Conservation (phyloP, 2,888 invertebrate genomes). For the Steinernema hermaphroditum region DNA sequence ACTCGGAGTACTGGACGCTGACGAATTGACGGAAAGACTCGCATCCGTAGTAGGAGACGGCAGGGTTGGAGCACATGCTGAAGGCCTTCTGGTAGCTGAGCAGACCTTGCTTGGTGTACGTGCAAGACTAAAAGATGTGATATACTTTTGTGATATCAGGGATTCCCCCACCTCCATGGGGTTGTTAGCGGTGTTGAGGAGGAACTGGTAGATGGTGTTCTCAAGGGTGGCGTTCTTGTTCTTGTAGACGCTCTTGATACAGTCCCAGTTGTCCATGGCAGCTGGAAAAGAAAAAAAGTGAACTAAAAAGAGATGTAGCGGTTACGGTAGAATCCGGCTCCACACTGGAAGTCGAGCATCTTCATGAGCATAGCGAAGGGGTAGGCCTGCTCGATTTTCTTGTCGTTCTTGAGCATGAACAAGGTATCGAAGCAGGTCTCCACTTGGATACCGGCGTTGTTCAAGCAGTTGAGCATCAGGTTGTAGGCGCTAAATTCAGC, state of each 20-base stretch:
- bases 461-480: constrained; percentile 43
- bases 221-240: constrained; percentile 44
- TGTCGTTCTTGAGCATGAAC: constrained; percentile 20
- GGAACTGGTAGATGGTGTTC: constrained; percentile 43
- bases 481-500: constrained; percentile 43
- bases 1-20: constrained; percentile 36
- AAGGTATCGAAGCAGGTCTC: constrained; percentile 44
- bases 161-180: constrained; percentile 40
- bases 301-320: neutral
- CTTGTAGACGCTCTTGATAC: constrained; percentile 45
- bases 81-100: constrained; percentile 40
- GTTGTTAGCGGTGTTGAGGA: constrained; percentile 41
- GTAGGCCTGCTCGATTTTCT: constrained; percentile 39
- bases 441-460: constrained; percentile 38
- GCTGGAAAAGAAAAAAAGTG: constrained; percentile 36
- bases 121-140: constrained; percentile 38
- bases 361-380: constrained; percentile 45
- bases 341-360: constrained; percentile 49
- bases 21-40: constrained; percentile 49
- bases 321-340: constrained; percentile 49
- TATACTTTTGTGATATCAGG: neutral
- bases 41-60: constrained; percentile 46
- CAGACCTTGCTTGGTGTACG: constrained; percentile 45
- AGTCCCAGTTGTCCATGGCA: constrained; percentile 47
- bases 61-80: constrained; percentile 37